These are phyloP conservation scores for Ailuropoda melanoleuca DNA, from an alignment of 2,113 vertebrate species.

Conservation along the genomic window DNA sequence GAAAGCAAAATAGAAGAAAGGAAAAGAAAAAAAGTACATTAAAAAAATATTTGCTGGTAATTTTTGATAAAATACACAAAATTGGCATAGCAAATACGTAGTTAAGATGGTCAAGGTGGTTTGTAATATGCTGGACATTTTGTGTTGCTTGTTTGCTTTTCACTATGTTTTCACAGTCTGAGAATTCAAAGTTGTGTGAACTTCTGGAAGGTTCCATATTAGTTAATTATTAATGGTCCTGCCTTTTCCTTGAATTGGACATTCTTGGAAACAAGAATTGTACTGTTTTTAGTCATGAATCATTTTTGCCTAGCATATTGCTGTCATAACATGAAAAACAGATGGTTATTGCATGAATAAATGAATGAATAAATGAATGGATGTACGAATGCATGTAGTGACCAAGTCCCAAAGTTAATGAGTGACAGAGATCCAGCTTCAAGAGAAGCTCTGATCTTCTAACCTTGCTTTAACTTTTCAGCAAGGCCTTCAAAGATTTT, in stretches of 20 bases:
- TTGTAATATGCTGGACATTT: not conserved
- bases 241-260: not conserved
- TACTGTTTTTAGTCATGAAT: not conserved
- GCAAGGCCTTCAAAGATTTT: not conserved
- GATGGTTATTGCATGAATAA: not conserved
- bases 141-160: not conserved
- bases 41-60: not conserved
- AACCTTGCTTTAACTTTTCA: not conserved
- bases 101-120: not conserved
- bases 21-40: not conserved
- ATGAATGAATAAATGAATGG: not conserved
- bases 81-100: not conserved
- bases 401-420: not conserved
- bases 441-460: not conserved
- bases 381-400: too few species aligned
- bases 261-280: not conserved
- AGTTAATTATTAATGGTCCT: not conserved
- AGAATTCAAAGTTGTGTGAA: not conserved
- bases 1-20: not conserved
- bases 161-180: not conserved
- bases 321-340: not conserved
- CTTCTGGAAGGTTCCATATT: not conserved
- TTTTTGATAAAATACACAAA: not conserved
- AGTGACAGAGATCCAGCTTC: not conserved
- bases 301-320: not conserved